Evolutionary conservation across 2,113 vertebrate species (phyloP).

Genomic region (Caretta caretta): DNA sequence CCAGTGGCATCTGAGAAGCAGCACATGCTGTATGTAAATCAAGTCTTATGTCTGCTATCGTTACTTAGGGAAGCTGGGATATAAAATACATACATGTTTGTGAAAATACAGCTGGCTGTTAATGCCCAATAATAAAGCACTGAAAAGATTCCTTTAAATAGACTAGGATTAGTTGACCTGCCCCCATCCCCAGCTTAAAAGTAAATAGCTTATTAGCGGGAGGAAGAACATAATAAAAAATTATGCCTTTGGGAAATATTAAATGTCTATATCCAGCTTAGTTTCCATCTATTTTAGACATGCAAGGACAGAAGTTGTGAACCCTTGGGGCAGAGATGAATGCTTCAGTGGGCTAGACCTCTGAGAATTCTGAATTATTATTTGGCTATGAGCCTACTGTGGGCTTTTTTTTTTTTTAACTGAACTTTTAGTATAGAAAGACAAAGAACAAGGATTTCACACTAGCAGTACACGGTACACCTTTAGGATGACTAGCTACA

Average conservation of each 20-base stretch:
- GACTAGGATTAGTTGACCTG: conserved; percentile 14
- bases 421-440: neutral
- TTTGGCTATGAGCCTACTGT: neutral
- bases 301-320: neutral
- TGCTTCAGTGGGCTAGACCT: neutral
- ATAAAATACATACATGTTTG: neutral
- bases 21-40: neutral
- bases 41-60: neutral
- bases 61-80: neutral
- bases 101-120: conserved; percentile 19
- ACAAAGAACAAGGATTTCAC: neutral
- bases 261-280: conserved; percentile 57
- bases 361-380: neutral
- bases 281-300: conserved; percentile 51
- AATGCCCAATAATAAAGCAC: neutral
- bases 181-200: neutral
- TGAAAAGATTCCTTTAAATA: conserved; percentile 41
- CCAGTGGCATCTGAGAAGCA: neutral
- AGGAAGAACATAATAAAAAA: conserved; percentile 52
- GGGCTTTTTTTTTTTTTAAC: neutral
- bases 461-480: neutral
- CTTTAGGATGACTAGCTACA: neutral
- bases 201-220: conserved; percentile 46
- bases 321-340: conserved; percentile 21
- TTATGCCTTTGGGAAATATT: conserved; percentile 54